Percentiles rank a stretch among this genome's conserved stretches.
These are phyloP conservation scores for Nezara viridula DNA, from an alignment of 2,888 invertebrate genomes.

Conservation along the genomic window DNA sequence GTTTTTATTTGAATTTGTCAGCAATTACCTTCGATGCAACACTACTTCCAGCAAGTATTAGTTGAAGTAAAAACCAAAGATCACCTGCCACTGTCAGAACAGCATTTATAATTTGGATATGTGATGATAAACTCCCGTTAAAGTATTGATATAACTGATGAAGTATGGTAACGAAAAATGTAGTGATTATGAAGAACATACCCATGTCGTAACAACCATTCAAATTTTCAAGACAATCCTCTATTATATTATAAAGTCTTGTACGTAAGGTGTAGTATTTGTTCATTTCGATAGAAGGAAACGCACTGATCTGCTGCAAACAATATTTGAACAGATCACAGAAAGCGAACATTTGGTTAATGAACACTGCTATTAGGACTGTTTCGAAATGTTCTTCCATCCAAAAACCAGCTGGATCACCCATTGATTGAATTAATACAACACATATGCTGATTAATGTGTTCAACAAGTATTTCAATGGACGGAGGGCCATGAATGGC, in stretches of 20 bases:
- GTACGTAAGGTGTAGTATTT: not conserved
- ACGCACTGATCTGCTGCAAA: not conserved
- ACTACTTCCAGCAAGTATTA: not conserved
- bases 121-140: too few species aligned
- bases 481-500: not conserved
- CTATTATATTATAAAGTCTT: not conserved
- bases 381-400: not conserved
- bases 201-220: not conserved
- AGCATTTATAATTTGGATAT: not conserved
- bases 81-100: not conserved
- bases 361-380: not conserved
- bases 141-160: not conserved
- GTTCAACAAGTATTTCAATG: not conserved
- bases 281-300: not conserved
- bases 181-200: not conserved
- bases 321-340: not conserved
- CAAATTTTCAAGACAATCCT: not conserved
- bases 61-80: not conserved
- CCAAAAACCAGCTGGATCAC: not conserved
- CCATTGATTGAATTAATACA: not conserved
- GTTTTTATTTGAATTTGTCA: too few species aligned
- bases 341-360: not conserved
- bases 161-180: not conserved
- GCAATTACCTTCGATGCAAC: not conserved
- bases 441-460: not conserved